These are phyloP conservation scores for Stenodema calcarata DNA, from an alignment of 2,888 invertebrate genomes.

Conservation along the genomic window DNA sequence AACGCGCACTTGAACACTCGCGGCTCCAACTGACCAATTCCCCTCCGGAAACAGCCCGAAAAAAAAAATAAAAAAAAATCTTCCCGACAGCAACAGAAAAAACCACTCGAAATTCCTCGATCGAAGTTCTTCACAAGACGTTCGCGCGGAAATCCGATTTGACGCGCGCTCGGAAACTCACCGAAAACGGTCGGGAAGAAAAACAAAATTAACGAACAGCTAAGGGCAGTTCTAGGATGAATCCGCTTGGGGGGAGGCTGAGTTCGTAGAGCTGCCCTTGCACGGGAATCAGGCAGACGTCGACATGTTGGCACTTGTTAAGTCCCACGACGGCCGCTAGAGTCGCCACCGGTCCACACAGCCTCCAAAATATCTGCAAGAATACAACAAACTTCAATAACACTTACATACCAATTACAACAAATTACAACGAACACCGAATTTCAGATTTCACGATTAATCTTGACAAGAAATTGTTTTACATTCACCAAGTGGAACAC, in stretches of 20 bases:
- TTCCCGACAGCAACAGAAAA: not conserved
- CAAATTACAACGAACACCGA: no score
- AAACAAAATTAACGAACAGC: not conserved
- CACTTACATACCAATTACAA: not conserved
- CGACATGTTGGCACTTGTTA: constrained; percentile 43
- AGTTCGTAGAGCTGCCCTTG: constrained; percentile 35
- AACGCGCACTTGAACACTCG: constrained; percentile 44
- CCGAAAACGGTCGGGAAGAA: not conserved
- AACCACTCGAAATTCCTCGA: not conserved
- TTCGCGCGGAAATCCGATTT: not conserved
- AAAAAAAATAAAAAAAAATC: not conserved
- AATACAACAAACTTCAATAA: not conserved
- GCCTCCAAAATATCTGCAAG: constrained; percentile 44
- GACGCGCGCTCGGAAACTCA: not conserved
- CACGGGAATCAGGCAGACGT: constrained; percentile 26
- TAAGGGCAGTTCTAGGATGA: constrained; percentile 4
- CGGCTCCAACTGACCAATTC: not conserved
- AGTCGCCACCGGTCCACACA: constrained; percentile 15
- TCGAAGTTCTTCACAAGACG: not conserved
- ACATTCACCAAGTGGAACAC: no score
- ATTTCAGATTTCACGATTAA: no score
- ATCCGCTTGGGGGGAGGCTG: not conserved
- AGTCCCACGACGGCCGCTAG: not conserved
- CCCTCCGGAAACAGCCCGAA: not conserved
- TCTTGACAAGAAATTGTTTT: no score